A percentile compares a stretch with the other conserved stretches of the same genome.
Evolutionary conservation across 2,888 invertebrate genomes (phyloP).

Genomic region (Patella ulyssiponensis): DNA sequence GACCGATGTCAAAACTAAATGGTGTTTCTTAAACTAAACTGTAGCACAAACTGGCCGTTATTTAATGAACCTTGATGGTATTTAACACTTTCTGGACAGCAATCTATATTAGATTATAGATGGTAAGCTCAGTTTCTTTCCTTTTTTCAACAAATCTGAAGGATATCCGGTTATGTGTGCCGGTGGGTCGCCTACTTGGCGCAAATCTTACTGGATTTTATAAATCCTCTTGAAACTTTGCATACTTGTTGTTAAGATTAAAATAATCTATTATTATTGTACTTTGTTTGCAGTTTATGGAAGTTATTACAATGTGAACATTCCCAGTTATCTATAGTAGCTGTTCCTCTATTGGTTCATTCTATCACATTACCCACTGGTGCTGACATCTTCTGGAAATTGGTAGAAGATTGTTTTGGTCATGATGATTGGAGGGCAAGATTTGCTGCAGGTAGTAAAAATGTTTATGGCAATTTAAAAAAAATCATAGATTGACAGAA

Average conservation of each 20-base stretch:
- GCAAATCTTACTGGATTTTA: background rate
- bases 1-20: too few relatives aligned
- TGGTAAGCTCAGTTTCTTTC: too few relatives aligned
- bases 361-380: conserved; percentile 95
- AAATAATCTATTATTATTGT: too few relatives aligned
- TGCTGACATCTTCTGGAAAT: conserved; percentile 94
- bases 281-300: conserved; percentile 82
- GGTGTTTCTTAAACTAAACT: too few relatives aligned
- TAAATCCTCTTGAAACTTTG: background rate
- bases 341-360: conserved; percentile 93
- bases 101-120: too few relatives aligned
- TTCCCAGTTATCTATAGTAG: conserved; percentile 93
- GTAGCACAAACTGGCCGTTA: too few relatives aligned
- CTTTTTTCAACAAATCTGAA: too few relatives aligned
- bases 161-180: too few relatives aligned
- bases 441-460: conserved; percentile 77
- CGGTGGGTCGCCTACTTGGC: background rate
- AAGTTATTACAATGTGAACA: conserved; percentile 90
- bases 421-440: conserved; percentile 89
- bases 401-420: conserved; percentile 96
- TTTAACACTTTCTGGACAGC: too few relatives aligned
- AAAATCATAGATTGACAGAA: too few relatives aligned
- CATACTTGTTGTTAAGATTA: background rate
- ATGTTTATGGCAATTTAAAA: too few relatives aligned
- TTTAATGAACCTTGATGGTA: too few relatives aligned